Evolutionary conservation across 2,888 invertebrate genomes (phyloP), one percentile per base, ranked within the genome.

Genomic region (Andrena flavipes): DNA sequence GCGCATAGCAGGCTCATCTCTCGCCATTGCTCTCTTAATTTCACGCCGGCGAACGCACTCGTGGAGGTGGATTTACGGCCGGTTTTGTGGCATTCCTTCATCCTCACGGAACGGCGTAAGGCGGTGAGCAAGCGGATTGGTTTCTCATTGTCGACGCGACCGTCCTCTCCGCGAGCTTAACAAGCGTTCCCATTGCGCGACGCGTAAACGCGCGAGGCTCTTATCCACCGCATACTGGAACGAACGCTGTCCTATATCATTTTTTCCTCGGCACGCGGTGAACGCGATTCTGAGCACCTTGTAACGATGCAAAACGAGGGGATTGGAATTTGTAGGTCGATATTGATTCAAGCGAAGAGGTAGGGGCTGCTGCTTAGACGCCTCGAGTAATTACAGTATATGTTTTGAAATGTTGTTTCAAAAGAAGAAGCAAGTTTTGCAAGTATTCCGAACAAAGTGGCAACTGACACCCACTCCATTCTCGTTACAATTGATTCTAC

Each of bases 11-110:
- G 73, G 33, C 75, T 83, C 87, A 82, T 83, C 84, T 87, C 71
- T 80, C 74, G 79, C 87, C 86, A 68, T 80, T 74, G 76, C 72
- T 89, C 84, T 90, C 71, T 91, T 91, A 90, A 91, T 91, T 92
- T 91, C 91, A 91, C 91, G 91, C 88, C 88, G 82, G 82, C 88
- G 88, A 87, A 86, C 90, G 87, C 82, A 79, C 73, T 68, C 67
- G 80, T 70, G 82, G 76, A 83, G 84, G 84, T 88, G 86, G 88
- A 91, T 91, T 90, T 90, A 91, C 89, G 85, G 89, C 82, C 84
- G 74, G 83, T 82, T 80, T 75, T 70, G 63, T 77, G 62, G 76
- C 76, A 70, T 78, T 74, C 75, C 82, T 86, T 82, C 76, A 69
- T 76, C 68, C 70, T 79, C 49, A 20, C 62, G 63, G 35, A 13